Evolutionary conservation across 2,797 vertebrate species (phyloP).

Genomic region (Euphonia xanthogaster): DNA sequence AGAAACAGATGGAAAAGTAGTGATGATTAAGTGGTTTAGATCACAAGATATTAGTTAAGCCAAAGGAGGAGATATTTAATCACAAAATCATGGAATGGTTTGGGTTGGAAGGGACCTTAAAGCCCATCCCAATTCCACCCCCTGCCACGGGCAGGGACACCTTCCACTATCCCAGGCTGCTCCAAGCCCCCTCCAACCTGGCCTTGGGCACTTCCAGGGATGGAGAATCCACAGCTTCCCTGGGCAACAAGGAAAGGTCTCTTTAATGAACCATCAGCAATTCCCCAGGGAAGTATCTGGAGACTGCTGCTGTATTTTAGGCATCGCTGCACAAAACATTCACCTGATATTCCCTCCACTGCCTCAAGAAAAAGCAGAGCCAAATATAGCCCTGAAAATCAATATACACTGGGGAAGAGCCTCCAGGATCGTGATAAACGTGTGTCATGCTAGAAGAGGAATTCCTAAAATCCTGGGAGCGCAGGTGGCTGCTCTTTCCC

Average conservation of each 20-base stretch:
- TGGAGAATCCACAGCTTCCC: not conserved
- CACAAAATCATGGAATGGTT: not conserved
- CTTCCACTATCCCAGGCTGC: fast-evolving
- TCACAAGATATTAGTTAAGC: not conserved
- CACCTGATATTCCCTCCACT: not conserved
- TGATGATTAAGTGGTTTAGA: not conserved
- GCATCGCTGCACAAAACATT: not conserved
- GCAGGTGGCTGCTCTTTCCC: not conserved
- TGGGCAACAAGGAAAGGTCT: not conserved
- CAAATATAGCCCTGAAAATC: conserved; percentile 38
- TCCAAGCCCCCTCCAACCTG: fast-evolving
- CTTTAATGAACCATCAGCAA: not conserved
- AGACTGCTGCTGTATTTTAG: not conserved
- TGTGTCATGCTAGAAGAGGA: not conserved
- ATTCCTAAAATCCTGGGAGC: not conserved
- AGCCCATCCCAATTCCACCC: not conserved
- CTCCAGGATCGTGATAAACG: not conserved
- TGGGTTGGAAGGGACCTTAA: not conserved
- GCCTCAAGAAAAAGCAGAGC: not conserved
- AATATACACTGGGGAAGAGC: not conserved
- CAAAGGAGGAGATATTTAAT: not conserved
- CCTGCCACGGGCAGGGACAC: not conserved
- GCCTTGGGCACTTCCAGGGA: not conserved
- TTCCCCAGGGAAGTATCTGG: not conserved
- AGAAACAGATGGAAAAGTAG: conserved; percentile 50